Conservation (phyloP, 2,797 vertebrate species). For the Aulostomus chinensis region DNA sequence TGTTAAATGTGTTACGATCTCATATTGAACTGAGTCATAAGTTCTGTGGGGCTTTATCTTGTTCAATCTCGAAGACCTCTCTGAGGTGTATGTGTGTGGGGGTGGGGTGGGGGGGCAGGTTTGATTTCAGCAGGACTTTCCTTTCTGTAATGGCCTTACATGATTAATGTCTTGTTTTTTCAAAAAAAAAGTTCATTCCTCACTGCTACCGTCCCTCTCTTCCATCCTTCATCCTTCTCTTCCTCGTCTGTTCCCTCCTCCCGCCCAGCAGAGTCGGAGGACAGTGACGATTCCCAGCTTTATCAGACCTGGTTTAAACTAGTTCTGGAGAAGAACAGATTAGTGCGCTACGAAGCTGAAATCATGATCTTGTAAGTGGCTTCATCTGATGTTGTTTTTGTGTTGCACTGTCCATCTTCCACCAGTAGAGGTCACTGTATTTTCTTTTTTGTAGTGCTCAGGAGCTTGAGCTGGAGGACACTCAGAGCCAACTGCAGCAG, state of each 20-base stretch:
- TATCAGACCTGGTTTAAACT: slow-evolving; percentile 94
- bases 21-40: too few species aligned
- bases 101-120: too few species aligned
- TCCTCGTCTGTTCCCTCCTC: not conserved
- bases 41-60: too few species aligned
- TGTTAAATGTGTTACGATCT: too few species aligned
- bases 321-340: slow-evolving; percentile 94
- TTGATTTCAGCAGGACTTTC: not conserved
- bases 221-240: not conserved
- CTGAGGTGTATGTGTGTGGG: not conserved
- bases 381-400: not conserved
- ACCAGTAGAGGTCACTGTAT: not conserved
- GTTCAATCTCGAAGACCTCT: too few species aligned
- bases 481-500: slow-evolving; percentile 88
- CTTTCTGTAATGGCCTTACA: slow-evolving; percentile 5
- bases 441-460: slow-evolving; percentile 81
- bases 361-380: slow-evolving; percentile 84
- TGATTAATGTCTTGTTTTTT: slow-evolving; percentile 1
- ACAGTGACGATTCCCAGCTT: slow-evolving; percentile 82
- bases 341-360: slow-evolving; percentile 92
- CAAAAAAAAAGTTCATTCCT: not conserved
- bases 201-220: not conserved
- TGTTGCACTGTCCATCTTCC: not conserved
- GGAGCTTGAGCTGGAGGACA: slow-evolving; percentile 91
- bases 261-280: slow-evolving; percentile 49